phyloP scores from a whole-genome alignment of 2,797 vertebrate species.

The Tadarida brasiliensis region DNA sequence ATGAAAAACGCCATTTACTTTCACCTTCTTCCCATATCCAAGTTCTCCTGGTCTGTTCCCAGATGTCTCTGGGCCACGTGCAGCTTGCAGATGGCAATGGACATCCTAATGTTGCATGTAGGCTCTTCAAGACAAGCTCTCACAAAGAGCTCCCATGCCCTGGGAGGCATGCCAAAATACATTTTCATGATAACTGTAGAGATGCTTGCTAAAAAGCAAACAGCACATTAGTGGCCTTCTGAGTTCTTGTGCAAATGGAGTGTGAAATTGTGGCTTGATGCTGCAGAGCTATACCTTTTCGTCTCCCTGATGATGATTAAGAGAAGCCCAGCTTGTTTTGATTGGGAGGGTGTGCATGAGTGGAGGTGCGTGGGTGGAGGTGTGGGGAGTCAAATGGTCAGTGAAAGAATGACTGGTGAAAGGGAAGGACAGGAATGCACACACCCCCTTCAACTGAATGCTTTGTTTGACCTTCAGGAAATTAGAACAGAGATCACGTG shows the following conservation, averaged over 20 bases:
- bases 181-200: constrained; percentile 86
- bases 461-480: constrained; percentile 86
- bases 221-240: constrained; percentile 85
- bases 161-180: constrained; percentile 86
- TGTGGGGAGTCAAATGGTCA: not conserved
- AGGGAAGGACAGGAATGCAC: constrained; percentile 77
- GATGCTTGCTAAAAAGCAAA: constrained; percentile 88
- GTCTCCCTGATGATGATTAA: constrained; percentile 87
- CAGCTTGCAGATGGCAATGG: constrained; percentile 86
- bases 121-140: constrained; percentile 87
- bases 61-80: constrained; percentile 81
- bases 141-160: constrained; percentile 86
- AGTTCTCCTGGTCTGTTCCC: constrained; percentile 80
- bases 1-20: constrained; percentile 79
- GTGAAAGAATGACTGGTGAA: constrained; percentile 21
- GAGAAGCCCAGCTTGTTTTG: constrained; percentile 83
- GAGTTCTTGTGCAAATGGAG: constrained; percentile 88
- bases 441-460: not conserved
- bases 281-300: constrained; percentile 85
- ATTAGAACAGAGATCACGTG: constrained; percentile 57
- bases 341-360: constrained; percentile 24
- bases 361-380: not conserved
- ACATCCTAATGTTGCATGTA: constrained; percentile 82
- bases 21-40: constrained; percentile 80
- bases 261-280: constrained; percentile 88